These are phyloP conservation scores for Erpornis zantholeuca DNA, from an alignment of 2,113 vertebrate species.

Conservation along the genomic window DNA sequence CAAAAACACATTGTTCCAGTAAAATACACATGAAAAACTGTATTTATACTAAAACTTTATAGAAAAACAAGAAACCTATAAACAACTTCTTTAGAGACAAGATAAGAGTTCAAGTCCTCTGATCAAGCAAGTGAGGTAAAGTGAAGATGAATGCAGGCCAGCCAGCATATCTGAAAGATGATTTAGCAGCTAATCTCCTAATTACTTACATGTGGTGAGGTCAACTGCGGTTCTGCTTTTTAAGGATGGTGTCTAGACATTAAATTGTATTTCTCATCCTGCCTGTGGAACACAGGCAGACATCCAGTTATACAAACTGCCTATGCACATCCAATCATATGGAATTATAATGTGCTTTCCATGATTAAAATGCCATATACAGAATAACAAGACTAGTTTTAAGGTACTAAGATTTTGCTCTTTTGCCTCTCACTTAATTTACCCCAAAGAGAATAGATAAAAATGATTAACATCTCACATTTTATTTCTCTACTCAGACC, in stretches of 20 bases:
- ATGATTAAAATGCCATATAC: neutral
- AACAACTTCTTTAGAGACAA: neutral
- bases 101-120: neutral
- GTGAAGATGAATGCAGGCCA: neutral
- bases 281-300: neutral
- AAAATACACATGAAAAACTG: neutral
- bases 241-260: neutral
- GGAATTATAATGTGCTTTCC: neutral
- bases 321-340: neutral
- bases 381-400: neutral
- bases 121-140: neutral
- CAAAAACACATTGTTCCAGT: neutral
- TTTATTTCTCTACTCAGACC: neutral
- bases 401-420: neutral
- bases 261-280: neutral
- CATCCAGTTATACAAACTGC: neutral
- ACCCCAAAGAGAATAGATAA: neutral
- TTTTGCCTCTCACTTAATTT: neutral
- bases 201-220: neutral
- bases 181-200: neutral
- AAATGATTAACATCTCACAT: neutral
- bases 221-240: neutral
- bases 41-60: neutral
- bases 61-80: neutral
- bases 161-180: neutral